Conservation (phyloP, 2,113 vertebrate genomes). For the Sinocyclocheilus anshuiensis region DNA sequence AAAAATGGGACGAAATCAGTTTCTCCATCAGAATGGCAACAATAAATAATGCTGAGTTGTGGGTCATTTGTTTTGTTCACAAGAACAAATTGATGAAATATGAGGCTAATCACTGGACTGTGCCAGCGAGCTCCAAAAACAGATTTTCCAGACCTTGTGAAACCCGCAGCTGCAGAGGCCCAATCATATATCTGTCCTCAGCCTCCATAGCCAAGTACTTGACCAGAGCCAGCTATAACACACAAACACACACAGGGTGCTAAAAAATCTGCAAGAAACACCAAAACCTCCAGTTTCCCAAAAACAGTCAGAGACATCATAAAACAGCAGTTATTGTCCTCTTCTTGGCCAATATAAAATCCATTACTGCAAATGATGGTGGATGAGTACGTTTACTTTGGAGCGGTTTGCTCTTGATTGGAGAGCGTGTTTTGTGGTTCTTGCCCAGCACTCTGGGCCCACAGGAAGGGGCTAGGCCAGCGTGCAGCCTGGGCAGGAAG, state of each 20-base stretch:
- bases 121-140: conserved; percentile 63
- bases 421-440: conserved; percentile 44
- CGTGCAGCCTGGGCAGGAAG: conserved; percentile 66
- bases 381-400: conserved; percentile 43
- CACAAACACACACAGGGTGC: neutral
- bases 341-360: conserved; percentile 37
- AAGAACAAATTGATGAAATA: conserved; percentile 52
- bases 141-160: conserved; percentile 67
- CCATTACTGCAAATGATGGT: conserved; percentile 34
- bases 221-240: conserved; percentile 29
- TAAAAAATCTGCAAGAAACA: conserved; percentile 1
- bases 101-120: conserved; percentile 48
- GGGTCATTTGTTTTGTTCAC: conserved; percentile 51
- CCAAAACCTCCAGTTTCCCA: conserved; percentile 9
- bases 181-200: conserved; percentile 46
- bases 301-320: neutral
- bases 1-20: conserved; percentile 42
- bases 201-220: conserved; percentile 9
- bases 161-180: conserved; percentile 68
- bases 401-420: conserved; percentile 22
- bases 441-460: conserved; percentile 47
- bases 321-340: conserved; percentile 24
- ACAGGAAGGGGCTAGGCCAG: conserved; percentile 68
- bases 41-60: conserved; percentile 23
- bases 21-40: conserved; percentile 42